These are phyloP conservation scores for Hiodon tergisus DNA, from an alignment of 2,113 vertebrate species.

Conservation along the genomic window DNA sequence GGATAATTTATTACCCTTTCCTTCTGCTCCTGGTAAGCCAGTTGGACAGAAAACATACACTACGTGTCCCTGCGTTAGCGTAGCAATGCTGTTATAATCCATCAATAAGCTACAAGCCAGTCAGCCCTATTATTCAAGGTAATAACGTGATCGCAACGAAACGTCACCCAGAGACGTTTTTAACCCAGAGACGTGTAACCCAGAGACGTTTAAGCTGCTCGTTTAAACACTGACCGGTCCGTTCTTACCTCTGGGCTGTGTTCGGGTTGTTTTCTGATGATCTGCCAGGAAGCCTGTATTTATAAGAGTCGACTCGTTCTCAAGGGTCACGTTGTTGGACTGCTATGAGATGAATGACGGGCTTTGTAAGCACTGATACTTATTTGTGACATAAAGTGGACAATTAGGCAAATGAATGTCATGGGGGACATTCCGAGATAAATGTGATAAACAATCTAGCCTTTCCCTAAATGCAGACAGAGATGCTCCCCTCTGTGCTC, in stretches of 20 bases:
- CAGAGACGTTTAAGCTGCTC: no score
- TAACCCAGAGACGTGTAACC: no score
- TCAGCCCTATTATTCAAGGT: no score
- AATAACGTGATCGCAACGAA: no score
- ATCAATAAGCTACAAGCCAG: no score
- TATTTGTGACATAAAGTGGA: slow-evolving; percentile 55
- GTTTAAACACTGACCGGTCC: no score
- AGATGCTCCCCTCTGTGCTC: background rate
- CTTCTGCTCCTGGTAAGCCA: no score
- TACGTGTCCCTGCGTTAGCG: no score
- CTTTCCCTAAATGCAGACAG: background rate
- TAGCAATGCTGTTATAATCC: no score
- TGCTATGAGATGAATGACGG: slow-evolving; percentile 38
- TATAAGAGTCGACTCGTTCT: slow-evolving; percentile 33
- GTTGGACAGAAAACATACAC: no score
- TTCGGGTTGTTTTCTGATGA: slow-evolving; percentile 19
- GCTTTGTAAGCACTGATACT: slow-evolving; percentile 47
- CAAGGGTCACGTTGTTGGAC: slow-evolving; percentile 23
- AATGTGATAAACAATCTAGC: slow-evolving; percentile 38
- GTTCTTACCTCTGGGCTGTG: slow-evolving; percentile 36
- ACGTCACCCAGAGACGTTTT: no score
- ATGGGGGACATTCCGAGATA: slow-evolving; percentile 47
- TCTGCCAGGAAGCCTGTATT: slow-evolving; percentile 29
- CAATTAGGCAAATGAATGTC: slow-evolving; percentile 62
- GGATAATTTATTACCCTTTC: no score